Conservation (phyloP, 2,888 invertebrate species). For the Philaethria dido region DNA sequence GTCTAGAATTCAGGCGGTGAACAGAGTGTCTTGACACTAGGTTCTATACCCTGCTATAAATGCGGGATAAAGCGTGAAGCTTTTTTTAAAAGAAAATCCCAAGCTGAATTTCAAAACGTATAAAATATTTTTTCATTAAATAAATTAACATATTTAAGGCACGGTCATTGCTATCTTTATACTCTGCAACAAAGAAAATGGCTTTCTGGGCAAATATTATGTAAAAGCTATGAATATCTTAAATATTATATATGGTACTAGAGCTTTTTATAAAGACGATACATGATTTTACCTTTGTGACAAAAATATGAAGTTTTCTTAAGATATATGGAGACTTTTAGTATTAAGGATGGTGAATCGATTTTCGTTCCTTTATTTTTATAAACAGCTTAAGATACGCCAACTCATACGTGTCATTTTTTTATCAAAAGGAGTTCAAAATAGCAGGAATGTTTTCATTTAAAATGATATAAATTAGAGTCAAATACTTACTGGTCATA, state of each 20-base stretch:
- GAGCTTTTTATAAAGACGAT: conserved; percentile 7
- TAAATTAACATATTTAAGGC: conserved; percentile 2
- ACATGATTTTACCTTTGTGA: conserved; percentile 5
- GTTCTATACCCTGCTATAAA: too few species aligned
- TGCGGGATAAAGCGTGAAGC: too few species aligned
- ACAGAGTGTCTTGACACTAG: too few species aligned
- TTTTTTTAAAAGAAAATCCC: neutral
- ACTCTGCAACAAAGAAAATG: neutral
- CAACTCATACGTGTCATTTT: too few species aligned
- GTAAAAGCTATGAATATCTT: conserved; percentile 13
- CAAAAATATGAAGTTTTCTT: neutral
- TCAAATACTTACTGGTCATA: too few species aligned
- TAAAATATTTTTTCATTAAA: conserved; percentile 12
- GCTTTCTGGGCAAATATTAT: conserved; percentile 12
- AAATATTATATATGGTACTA: neutral
- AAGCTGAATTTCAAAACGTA: neutral
- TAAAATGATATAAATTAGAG: too few species aligned
- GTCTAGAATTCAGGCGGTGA: too few species aligned
- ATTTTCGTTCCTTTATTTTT: neutral
- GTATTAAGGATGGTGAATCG: neutral
- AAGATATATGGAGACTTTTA: neutral
- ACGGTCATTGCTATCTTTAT: conserved; percentile 5
- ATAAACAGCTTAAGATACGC: neutral
- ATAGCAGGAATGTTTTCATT: too few species aligned
- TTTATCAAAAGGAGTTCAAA: too few species aligned